Conservation (phyloP, 2,113 vertebrate species). For the Hippocampus barbouri region DNA sequence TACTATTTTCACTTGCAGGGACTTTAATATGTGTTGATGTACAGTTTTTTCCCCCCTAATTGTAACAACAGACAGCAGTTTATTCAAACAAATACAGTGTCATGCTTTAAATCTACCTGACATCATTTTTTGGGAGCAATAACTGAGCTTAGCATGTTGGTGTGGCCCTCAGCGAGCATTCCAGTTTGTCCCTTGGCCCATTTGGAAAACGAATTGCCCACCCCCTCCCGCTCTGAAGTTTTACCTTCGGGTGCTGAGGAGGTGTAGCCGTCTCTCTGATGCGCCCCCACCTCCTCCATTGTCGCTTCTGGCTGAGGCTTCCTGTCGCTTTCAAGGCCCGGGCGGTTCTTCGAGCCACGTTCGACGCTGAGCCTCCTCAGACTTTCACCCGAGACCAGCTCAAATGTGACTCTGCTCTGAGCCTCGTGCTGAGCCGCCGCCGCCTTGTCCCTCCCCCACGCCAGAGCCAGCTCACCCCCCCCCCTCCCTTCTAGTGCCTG, state of each 20-base stretch:
- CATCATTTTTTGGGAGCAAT: background rate
- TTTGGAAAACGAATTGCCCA: background rate
- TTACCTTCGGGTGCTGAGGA: constrained; percentile 70
- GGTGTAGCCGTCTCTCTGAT: constrained; percentile 46
- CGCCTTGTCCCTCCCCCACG: constrained; percentile 85
- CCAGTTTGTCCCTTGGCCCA: background rate
- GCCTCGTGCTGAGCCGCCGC: constrained; percentile 73
- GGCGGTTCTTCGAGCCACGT: constrained; percentile 87
- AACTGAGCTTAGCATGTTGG: background rate
- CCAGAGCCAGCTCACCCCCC: constrained; percentile 79
- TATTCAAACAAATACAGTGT: background rate
- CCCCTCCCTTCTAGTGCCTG: constrained; percentile 64
- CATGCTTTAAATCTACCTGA: background rate
- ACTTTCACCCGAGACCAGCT: constrained; percentile 84
- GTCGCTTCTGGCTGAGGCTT: constrained; percentile 52
- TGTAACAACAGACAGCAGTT: background rate
- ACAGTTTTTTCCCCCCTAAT: background rate
- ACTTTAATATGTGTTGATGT: background rate
- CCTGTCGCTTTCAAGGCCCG: constrained; percentile 80
- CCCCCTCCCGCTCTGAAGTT: constrained; percentile 1
- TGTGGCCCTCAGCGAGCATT: background rate
- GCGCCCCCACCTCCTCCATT: constrained; percentile 36
- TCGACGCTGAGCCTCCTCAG: constrained; percentile 81
- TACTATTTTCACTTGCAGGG: background rate
- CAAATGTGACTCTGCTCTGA: constrained; percentile 85